Evolutionary conservation across 2,113 vertebrate species (phyloP), one percentile per base, ranked within the genome.

Genomic region (Hippocampus guttulatus): DNA sequence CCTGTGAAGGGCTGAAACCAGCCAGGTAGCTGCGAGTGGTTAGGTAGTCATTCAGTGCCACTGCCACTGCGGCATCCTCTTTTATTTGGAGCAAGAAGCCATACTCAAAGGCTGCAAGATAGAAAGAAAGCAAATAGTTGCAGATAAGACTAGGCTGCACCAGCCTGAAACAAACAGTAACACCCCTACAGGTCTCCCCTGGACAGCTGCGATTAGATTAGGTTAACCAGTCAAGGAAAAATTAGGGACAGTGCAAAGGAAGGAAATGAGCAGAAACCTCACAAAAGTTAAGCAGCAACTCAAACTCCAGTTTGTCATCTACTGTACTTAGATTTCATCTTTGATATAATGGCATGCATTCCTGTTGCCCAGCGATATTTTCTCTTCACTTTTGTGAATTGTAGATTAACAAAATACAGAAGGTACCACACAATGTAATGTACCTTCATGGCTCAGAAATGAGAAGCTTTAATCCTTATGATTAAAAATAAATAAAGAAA

Each of bases 11-110:
- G 78, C 91, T 85, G 90, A 95, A 95, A 78, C 96, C 95, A 66
- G 92, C 93, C 92, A 98, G 90, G 91, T 98, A 98, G 94, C 97
- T 97, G 90, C 95, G 95, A 43, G 92, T 91, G 93, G 93, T 93
- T 81, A 97, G 94, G 93, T 95, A 94, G 87, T 94, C 90, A 60
- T 98, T 93, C 92, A 98, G 90, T 84, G 94, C 95, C 86, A 73
- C 91, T 64, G 91, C 89, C 89, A 94, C 91, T 89, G 87, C 89
- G 64, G 90, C 88, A 86, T 94, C 94, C 77, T 96, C 95, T 67
- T 90, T 93, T 92, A 95, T 93, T 90, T 90, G 91, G 79, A 96
- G 94, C 92, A 96, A 92, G 93, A 87, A 93, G 91, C 86, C 94
- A 94, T 88, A 94, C 90, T 91, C 93, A 85, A 92, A 93, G 92